Evolutionary conservation across 2,888 invertebrate genomes (phyloP).

Genomic region (Tenodera sinensis): DNA sequence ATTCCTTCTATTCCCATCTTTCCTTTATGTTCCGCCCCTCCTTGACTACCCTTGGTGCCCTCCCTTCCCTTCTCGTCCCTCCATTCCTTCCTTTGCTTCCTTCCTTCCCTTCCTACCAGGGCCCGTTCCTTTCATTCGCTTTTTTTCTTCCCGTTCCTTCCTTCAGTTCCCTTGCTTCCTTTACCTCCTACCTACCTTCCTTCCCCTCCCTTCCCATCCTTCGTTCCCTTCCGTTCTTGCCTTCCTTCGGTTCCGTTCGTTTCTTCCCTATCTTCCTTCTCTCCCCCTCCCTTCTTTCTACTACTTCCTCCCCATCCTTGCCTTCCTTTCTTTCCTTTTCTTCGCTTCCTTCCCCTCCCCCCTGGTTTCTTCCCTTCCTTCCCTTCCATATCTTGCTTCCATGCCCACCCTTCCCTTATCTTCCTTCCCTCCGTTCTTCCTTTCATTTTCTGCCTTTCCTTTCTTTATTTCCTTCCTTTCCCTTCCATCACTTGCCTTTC

Average conservation of each 20-base stretch:
- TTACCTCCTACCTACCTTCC: no score
- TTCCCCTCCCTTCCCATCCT: neutral
- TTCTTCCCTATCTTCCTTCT: no score
- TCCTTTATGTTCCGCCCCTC: neutral
- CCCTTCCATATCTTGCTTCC: neutral
- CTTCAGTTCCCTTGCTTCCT: neutral
- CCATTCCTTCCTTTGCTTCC: neutral
- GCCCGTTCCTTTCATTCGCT: neutral
- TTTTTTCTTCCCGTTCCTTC: neutral
- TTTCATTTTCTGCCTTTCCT: neutral
- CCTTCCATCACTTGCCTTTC: neutral
- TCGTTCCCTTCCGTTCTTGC: neutral
- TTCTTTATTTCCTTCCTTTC: neutral
- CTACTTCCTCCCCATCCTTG: neutral
- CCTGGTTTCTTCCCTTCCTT: neutral
- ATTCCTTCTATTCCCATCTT: neutral
- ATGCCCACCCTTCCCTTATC: no score
- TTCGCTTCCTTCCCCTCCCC: no score
- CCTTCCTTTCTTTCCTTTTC: no score
- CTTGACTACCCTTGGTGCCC: neutral
- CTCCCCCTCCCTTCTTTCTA: neutral
- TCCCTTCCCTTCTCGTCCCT: neutral
- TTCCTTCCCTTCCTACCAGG: neutral
- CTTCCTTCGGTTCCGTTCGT: neutral
- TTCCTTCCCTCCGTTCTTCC: no score